Evolutionary conservation across 2,888 invertebrate species (phyloP), one percentile per base, ranked within the genome.

Genomic region (Charanyca ferruginea): DNA sequence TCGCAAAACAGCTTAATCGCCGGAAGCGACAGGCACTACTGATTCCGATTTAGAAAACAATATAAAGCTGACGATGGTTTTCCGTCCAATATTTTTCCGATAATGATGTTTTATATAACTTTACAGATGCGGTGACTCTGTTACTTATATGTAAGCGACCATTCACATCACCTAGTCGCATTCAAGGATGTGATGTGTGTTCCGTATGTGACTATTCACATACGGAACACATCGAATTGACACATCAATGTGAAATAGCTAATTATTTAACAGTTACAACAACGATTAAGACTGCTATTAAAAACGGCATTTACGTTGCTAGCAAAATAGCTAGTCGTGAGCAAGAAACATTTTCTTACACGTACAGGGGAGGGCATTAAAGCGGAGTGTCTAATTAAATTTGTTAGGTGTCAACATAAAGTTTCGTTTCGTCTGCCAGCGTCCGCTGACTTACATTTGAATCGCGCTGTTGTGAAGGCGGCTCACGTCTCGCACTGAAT

Each of bases 401-500:
- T 91, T 90, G 90, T 88, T 86, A 83, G 85, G 87, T 89, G 92
- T 91, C 91, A 90, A 89, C 90, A 89, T 90, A 92, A 93, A 93
- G 91, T 91, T 91, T 88, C 87, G 87, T 88, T 87, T 86, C 86
- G 89, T 85, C 84, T 81, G 83, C 77, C 81, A 76, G 69, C 81
- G 81, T 79, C 85, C 83, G 85, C 84, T 87, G 88, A 88, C 85
- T 87, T 90, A 91, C 92, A 92, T 93, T 94, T 93, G 92, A 91
- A 92, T 91, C 87, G 87, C 80, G 79, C 70, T 71, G 85, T 90
- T 90, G 84, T 85, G 88, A 86, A 94, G 89, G 90, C 94, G 71
- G 77, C 86, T 88, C 94, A 94, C 95, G 95, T 94, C 88, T 77
- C 83, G 83, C 89, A 90, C 91, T 95, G 94, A 94, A 95, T 95